phyloP scores from a whole-genome alignment of 1,140 invertebrate species.

The Macrobrachium nipponense region DNA sequence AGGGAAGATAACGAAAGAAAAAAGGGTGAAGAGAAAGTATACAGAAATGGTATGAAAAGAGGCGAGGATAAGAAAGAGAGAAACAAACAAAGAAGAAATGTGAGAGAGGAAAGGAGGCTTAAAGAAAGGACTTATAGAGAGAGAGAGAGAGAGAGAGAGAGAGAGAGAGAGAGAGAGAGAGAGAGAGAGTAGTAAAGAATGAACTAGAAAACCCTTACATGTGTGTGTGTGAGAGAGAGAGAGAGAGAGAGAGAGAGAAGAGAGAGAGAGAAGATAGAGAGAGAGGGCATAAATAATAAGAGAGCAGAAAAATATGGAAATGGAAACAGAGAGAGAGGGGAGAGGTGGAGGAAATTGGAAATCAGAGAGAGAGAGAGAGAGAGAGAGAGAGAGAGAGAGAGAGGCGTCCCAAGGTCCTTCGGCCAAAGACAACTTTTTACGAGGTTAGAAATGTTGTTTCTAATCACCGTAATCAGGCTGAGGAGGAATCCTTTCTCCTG shows the following conservation, averaged over 20 bases:
- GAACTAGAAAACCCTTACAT: no score
- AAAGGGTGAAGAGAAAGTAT: neutral
- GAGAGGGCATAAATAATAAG: neutral
- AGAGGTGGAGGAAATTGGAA: neutral
- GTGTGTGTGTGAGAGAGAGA: conserved; percentile 31
- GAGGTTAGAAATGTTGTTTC: no score
- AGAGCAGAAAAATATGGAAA: neutral
- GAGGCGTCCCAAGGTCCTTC: neutral
- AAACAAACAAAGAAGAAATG: neutral
- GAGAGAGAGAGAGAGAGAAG: neutral
- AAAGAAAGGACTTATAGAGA: neutral
- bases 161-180: conserved; percentile 12
- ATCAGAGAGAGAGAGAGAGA: neutral
- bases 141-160: neutral
- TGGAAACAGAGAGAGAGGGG: neutral
- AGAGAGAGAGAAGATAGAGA: conserved; percentile 3
- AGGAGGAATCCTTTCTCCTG: no score
- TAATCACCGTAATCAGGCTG: no score
- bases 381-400: neutral
- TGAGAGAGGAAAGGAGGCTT: no score
- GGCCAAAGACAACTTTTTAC: no score
- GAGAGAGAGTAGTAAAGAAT: neutral
- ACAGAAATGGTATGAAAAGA: neutral
- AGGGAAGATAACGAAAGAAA: neutral
- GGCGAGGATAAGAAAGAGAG: neutral